Percentiles rank a stretch among this genome's conserved stretches.
These are phyloP conservation scores for Bradypodion ventrale DNA, from an alignment of 2,797 vertebrate genomes.

Conservation along the genomic window DNA sequence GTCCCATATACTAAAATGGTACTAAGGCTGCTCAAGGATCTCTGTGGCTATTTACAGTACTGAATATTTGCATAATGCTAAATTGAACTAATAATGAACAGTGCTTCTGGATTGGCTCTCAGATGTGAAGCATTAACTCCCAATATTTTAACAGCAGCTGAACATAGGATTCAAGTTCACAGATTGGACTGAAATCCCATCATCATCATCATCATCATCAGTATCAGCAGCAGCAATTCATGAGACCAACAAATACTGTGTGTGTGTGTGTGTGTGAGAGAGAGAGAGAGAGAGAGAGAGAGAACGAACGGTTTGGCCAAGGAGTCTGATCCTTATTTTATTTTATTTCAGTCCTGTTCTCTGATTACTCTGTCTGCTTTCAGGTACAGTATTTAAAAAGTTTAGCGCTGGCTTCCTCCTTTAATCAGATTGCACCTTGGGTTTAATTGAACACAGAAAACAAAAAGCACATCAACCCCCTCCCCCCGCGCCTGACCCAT, in stretches of 20 bases:
- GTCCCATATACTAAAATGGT: no score
- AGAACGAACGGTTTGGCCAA: no score
- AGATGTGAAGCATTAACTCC: background rate
- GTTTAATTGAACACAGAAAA: constrained; percentile 40
- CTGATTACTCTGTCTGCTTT: constrained; percentile 27
- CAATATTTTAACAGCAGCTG: background rate
- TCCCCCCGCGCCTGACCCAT: constrained; percentile 42
- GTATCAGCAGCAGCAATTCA: background rate
- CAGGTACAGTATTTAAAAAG: constrained; percentile 40
- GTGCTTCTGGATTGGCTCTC: background rate
- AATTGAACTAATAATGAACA: background rate
- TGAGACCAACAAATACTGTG: no score
- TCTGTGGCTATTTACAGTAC: background rate
- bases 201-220: no score
- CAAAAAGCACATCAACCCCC: background rate
- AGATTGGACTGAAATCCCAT: background rate
- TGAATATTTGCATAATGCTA: background rate
- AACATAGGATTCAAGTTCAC: background rate
- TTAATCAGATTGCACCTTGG: constrained; percentile 35
- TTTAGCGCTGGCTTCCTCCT: constrained; percentile 36
- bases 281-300: no score
- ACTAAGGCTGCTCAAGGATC: background rate
- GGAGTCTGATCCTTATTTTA: background rate
- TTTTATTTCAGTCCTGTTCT: constrained; percentile 35
- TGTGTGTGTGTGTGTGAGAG: no score